These are phyloP conservation scores for Polymixis flavicincta DNA, from an alignment of 2,888 invertebrate genomes.

Conservation along the genomic window DNA sequence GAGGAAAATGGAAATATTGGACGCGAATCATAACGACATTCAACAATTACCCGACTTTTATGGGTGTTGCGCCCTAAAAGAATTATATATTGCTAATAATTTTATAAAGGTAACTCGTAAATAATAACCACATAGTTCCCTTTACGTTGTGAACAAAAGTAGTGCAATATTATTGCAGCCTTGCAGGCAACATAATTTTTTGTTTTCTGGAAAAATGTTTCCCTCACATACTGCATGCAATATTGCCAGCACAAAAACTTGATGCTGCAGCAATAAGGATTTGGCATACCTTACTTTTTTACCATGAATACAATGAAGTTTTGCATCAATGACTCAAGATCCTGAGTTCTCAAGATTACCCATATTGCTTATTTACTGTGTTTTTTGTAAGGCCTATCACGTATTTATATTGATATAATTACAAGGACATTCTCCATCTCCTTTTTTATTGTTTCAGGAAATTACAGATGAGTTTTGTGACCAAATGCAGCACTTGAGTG, in stretches of 20 bases:
- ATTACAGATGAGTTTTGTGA: constrained; percentile 93
- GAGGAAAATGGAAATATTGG: constrained; percentile 93
- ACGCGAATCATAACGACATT: constrained; percentile 96
- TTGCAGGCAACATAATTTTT: neutral
- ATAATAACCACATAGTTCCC: neutral
- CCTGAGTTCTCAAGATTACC: neutral
- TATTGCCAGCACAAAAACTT: neutral
- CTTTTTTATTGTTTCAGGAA: constrained; percentile 88
- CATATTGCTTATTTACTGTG: neutral
- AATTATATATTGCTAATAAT: constrained; percentile 96
- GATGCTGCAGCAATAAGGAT: neutral
- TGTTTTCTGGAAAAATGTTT: neutral
- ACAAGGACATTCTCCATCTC: neutral
- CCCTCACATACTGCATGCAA: neutral
- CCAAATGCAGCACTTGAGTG: constrained; percentile 93
- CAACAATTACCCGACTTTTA: constrained; percentile 93
- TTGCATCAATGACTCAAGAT: neutral
- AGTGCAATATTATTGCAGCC: neutral
- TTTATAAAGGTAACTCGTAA: constrained; percentile 91
- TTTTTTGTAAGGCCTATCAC: neutral
- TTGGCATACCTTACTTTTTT: neutral
- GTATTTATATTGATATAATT: neutral
- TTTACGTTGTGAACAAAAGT: neutral
- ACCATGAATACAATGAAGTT: too few species aligned
- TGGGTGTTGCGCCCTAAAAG: constrained; percentile 94